phyloP scores from a whole-genome alignment of 2,113 vertebrate genomes.

The Cranoglanis bouderius region DNA sequence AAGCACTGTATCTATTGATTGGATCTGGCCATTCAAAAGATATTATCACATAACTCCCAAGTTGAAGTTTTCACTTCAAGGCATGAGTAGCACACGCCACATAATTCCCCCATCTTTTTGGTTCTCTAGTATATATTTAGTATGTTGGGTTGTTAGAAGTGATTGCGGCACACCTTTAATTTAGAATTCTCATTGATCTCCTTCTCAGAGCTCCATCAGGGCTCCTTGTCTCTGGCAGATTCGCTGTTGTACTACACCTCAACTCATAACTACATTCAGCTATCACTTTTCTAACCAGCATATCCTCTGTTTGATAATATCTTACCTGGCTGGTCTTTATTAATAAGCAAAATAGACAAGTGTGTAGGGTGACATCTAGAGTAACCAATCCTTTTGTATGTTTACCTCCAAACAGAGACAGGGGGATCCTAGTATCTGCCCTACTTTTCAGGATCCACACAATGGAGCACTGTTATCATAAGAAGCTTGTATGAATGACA shows the following conservation, averaged over 20 bases:
- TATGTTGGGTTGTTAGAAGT: conserved; percentile 37
- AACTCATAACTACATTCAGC: conserved; percentile 31
- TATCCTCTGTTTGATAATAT: conserved; percentile 36
- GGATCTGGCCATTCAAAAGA: neutral
- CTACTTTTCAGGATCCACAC: neutral
- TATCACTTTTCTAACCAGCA: conserved; percentile 34
- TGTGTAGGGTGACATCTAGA: neutral
- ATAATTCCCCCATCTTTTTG: neutral
- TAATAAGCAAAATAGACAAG: neutral
- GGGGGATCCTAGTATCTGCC: neutral
- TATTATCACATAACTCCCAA: neutral
- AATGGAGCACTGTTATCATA: neutral
- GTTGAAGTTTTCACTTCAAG: conserved; percentile 12
- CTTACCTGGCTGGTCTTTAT: conserved; percentile 6
- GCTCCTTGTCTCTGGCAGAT: conserved; percentile 39
- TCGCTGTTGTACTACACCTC: conserved; percentile 29
- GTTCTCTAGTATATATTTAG: neutral
- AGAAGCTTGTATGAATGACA: neutral
- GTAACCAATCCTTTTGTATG: neutral
- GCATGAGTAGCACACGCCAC: neutral
- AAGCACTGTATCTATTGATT: neutral
- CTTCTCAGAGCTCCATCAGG: conserved; percentile 37
- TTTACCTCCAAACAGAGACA: neutral
- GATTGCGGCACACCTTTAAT: conserved; percentile 29
- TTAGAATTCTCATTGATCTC: conserved; percentile 53